phyloP scores from a whole-genome alignment of 2,888 invertebrate species.

The Idaea aversata region DNA sequence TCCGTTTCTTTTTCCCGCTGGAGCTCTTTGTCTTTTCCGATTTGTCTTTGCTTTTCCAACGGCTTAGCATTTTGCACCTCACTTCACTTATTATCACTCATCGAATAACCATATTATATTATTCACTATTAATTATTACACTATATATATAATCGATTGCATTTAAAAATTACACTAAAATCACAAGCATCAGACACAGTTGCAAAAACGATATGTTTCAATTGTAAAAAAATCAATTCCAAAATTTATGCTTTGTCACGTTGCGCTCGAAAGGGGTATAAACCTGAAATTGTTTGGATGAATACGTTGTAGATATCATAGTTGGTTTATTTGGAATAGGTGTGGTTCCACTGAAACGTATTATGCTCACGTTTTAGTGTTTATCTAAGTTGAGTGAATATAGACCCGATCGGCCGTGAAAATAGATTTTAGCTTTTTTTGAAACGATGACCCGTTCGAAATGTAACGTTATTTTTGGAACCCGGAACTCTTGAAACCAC shows the following conservation, averaged over 20 bases:
- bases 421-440: too few relatives aligned
- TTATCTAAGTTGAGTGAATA: too few relatives aligned
- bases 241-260: neutral
- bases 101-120: slow-evolving; percentile 25
- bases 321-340: too few relatives aligned
- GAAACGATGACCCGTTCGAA: too few relatives aligned
- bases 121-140: slow-evolving; percentile 6
- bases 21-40: slow-evolving; percentile 84
- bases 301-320: neutral
- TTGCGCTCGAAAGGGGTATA: neutral
- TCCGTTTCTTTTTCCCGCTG: slow-evolving; percentile 89
- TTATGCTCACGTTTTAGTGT: too few relatives aligned
- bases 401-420: too few relatives aligned
- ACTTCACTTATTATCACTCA: slow-evolving; percentile 25
- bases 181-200: slow-evolving; percentile 1
- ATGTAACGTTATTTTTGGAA: too few relatives aligned
- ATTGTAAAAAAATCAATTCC: neutral
- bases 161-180: neutral
- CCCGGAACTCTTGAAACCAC: too few relatives aligned
- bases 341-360: too few relatives aligned
- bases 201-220: neutral
- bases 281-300: neutral
- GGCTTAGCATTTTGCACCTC: slow-evolving; percentile 83
- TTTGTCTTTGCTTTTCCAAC: slow-evolving; percentile 93
- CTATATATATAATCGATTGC: neutral